Base-by-base conservation (phyloP, 2,888 invertebrate species). In the Uropetala carovei region DNA sequence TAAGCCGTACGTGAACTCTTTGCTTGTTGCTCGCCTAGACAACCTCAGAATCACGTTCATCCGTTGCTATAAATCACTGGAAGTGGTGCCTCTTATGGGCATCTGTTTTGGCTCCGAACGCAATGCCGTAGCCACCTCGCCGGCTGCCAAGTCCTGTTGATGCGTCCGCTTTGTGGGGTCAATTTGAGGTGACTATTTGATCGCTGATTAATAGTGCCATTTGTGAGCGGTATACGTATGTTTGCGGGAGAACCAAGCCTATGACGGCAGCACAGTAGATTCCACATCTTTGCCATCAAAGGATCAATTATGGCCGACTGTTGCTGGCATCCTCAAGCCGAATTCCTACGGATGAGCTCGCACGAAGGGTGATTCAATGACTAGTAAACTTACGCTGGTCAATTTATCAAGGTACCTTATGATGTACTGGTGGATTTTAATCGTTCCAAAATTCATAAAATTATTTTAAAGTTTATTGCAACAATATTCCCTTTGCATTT, bases 131-230 rank as follows among this genome's bases (percentile, higher is more conserved):
- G 75, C 27, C 75, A 27, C 27, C 22, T 75, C 8, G n/a, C 18
- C n/a, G n/a, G 75, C 14, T 75, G 75, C 22, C 68, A 68, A 68
- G 22, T 27, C 22, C 27, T 75, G 13, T 75, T 75, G 75, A 75
- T 7, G 75, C 75, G 27, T 75, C 75, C 75, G 68, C 68, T 68
- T n/a, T 22, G 75, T 22, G 11, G 75, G 27, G 75, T 75, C 75
- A 75, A 75, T 75, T 75, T 75, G 75, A 75, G 75, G 75, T 75
- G 75, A 75, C 75, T 27, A 27, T 75, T 75, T 27, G 75, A 27
- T 75, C 16, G 22, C 75, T 27, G 75, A 75, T 75, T 75, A 75
- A 75, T 13, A n/a, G 68, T 68, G 9, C 68, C 68, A 22, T 10
- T 27, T 27, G 27, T 22, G 27, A 75, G 75, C 27, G 75, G 75